Evolutionary conservation across 2,797 vertebrate species (phyloP), one percentile per base, ranked within the genome.

Genomic region (Amniataba percoides): DNA sequence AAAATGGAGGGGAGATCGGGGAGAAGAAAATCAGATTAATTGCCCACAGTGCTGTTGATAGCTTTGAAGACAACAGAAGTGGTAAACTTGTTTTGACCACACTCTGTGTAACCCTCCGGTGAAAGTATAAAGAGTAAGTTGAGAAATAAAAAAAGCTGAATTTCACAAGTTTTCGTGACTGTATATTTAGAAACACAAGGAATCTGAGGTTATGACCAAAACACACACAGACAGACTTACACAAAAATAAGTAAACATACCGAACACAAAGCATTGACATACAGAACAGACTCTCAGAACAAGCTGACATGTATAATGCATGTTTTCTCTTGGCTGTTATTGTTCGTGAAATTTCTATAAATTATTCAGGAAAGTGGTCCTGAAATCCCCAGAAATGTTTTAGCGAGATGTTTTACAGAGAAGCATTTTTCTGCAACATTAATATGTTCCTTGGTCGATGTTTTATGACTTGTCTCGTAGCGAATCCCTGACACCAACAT

Each of bases 331-430:
- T 70, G 45, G 81, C 79, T 83, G 87, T 90, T 93, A 94, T 94
- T 94, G 92, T 94, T 94, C 63, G 77, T 90, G 80, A 92, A 92
- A 91, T 92, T 88, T 91, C 63, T 85, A 85, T 95, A 87, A 94
- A 95, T 95, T 91, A 95, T 95, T 94, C 88, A 94, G 66, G 49
- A 60, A 81, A 87, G 71, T 81, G 82, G 63, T 90, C 74, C 81
- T 84, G 82, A 92, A 92, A 89, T 91, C 81, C 82, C 88, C 71
- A 84, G 85, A 90, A 94, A 92, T 93, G 82, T 92, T 94, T 94
- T 85, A 87, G 83, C 42, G 76, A 85, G 81, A 89, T 92, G 81
- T 91, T 93, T 89, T 91, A 89, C 86, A 89, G 78, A 78, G 71
- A 78, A 59, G 52, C 66, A 74, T 87, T 88, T 92, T 87, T 87